Evolutionary conservation across 2,113 vertebrate genomes (phyloP), one percentile per base, ranked within the genome.

Genomic region (Leucosticte australis): DNA sequence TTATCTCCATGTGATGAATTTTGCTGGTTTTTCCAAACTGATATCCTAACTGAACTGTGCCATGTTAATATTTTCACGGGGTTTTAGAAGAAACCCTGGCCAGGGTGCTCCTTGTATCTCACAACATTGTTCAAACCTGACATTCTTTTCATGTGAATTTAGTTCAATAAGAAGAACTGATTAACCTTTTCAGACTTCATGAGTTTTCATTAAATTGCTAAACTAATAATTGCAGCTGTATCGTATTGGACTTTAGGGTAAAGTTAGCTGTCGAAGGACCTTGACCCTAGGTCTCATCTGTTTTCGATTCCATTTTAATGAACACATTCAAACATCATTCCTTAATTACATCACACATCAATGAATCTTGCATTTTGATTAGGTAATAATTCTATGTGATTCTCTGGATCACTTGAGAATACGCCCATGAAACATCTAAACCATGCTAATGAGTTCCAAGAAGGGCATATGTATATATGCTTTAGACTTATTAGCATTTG

Each of bases 391-490:
- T 96, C 73, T 94, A 26, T 88, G 69, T 90, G 73, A 93, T 92
- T 96, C 88, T 97, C 83, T 96, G 91, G 74, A 96, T 97, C 96
- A 96, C 96, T 97, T 96, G 73, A 96, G 88, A 91, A 96, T 90
- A 92, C 2, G 1, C 76, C 68, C 73, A 89, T 62, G 75, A 84
- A 97, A 95, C 33, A 88, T 75, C 47, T 81, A 94, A 91, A 84
- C 67, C 39, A 92, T 79, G 59, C 12, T 71, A 73, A 94, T 87
- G 71, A 96, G 76, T 71, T 33, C 39, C 33, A 87, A 74, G 89
- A 94, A 97, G 81, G 71, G 62, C 63, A 76, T 89, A 87, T 68
- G 9, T 50, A 35, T 75, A 11, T 35, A 33, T 64, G 20, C 33
- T 89, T 91, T 64, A 47, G 64, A 65, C 21, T 73, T 74, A 67